Evolutionary conservation across 2,888 invertebrate species (phyloP).

Genomic region (Xestia xanthographa): DNA sequence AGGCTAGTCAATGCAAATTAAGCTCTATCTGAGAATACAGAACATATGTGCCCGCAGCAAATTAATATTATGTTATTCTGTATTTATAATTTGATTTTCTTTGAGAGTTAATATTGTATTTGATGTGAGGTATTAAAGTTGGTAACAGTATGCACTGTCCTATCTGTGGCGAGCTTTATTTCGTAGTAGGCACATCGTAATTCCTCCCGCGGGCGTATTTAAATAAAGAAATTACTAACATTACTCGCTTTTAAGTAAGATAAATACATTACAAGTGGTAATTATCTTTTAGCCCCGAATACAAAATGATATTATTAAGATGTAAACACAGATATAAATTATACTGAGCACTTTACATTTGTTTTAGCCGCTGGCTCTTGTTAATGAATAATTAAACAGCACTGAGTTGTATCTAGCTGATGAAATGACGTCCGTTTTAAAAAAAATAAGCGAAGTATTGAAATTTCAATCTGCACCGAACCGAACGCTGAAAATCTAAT

Average conservation of each 20-base stretch:
- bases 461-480: not conserved
- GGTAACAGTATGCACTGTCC: not conserved
- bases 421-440: not conserved
- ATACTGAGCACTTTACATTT: conserved; percentile 49
- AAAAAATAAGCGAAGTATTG: not conserved
- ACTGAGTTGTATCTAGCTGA: not conserved
- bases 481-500: not conserved
- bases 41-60: not conserved
- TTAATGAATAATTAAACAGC: conserved; percentile 31
- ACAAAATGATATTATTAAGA: conserved; percentile 57
- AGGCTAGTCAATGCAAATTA: not conserved
- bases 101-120: not conserved
- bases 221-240: conserved; percentile 59
- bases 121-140: not conserved
- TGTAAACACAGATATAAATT: conserved; percentile 66
- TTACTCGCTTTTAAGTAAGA: conserved; percentile 59
- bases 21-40: not conserved
- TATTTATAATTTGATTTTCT: not conserved
- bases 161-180: conserved; percentile 13
- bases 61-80: not conserved
- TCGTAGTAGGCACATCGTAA: conserved; percentile 29
- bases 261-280: conserved; percentile 58
- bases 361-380: conserved; percentile 29
- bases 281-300: conserved; percentile 58
- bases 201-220: conserved; percentile 49